A percentile compares a stretch with the other conserved stretches of the same genome.
These are phyloP conservation scores for Drosophila barbarae DNA, from an alignment of 2,888 invertebrate genomes.

Conservation along the genomic window DNA sequence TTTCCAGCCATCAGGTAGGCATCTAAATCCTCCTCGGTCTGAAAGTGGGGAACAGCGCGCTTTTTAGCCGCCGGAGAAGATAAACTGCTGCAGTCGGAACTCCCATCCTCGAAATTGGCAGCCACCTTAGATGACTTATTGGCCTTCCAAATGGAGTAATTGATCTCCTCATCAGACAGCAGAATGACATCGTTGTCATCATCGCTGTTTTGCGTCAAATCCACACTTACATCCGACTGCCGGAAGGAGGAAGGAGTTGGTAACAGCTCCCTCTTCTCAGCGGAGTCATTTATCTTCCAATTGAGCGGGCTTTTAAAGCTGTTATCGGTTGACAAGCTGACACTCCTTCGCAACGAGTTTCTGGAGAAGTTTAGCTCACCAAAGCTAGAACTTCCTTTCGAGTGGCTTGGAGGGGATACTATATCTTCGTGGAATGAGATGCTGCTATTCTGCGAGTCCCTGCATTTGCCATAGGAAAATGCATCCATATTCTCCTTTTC, in stretches of 20 bases:
- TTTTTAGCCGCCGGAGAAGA: slow-evolving; percentile 20
- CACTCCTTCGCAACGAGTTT: slow-evolving; percentile 38
- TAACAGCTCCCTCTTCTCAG: slow-evolving; percentile 3
- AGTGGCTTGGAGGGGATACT: background rate
- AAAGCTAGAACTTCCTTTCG: slow-evolving; percentile 17
- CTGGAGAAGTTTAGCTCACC: slow-evolving; percentile 34
- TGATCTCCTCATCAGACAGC: slow-evolving; percentile 83
- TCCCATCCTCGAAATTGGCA: slow-evolving; percentile 5
- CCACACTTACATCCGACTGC: slow-evolving; percentile 59
- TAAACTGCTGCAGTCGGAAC: slow-evolving; percentile 4
- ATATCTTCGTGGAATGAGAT: slow-evolving; percentile 4
- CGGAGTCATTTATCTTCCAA: slow-evolving; percentile 25
- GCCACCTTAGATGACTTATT: slow-evolving; percentile 47
- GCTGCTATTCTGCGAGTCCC: background rate
- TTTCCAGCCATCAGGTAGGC: slow-evolving; percentile 33
- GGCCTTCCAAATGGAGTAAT: slow-evolving; percentile 82
- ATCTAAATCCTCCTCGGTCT: slow-evolving; percentile 53
- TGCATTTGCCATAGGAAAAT: background rate
- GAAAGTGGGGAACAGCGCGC: slow-evolving; percentile 46
- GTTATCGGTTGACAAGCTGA: slow-evolving; percentile 33
- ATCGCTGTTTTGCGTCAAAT: slow-evolving; percentile 62
- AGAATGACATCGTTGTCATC: slow-evolving; percentile 77
- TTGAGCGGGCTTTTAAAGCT: slow-evolving; percentile 46
- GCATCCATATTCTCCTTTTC: background rate
- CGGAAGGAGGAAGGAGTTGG: background rate